A percentile compares a stretch with the other conserved stretches of the same genome.
phyloP scores from a whole-genome alignment of 2,888 invertebrate species.

The Phalangium opilio region DNA sequence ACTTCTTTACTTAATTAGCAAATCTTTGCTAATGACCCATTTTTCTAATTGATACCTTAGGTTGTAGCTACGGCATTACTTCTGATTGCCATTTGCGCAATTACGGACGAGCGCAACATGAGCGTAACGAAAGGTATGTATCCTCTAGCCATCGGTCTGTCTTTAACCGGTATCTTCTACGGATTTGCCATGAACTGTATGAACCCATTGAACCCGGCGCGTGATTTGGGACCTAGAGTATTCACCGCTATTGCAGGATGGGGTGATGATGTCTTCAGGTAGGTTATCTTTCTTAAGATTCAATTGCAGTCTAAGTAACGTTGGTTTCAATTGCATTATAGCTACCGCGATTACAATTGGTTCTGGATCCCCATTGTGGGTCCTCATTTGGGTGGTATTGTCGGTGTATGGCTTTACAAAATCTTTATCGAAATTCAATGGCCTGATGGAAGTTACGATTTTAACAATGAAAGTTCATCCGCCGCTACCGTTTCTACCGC shows the following conservation, averaged over 20 bases:
- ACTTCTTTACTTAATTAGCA: no score
- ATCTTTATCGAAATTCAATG: constrained; percentile 29
- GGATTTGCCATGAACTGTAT: constrained; percentile 40
- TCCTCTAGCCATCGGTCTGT: constrained; percentile 30
- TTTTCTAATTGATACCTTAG: no score
- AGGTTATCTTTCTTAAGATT: no score
- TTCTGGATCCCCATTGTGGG: constrained; percentile 37
- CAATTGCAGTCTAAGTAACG: not conserved
- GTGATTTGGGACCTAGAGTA: constrained; percentile 40
- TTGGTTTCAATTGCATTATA: constrained; percentile 5
- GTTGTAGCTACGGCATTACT: constrained; percentile 8
- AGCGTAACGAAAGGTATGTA: constrained; percentile 22
- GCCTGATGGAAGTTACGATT: not conserved
- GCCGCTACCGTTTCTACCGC: no score
- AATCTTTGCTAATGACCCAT: no score
- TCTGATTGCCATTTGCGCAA: constrained; percentile 5
- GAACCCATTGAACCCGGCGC: constrained; percentile 42
- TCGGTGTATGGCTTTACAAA: constrained; percentile 37
- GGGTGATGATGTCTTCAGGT: constrained; percentile 34
- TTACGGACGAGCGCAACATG: constrained; percentile 4
- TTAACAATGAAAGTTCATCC: no score
- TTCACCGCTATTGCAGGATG: constrained; percentile 38
- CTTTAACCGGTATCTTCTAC: constrained; percentile 19
- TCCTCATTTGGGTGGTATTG: constrained; percentile 37
- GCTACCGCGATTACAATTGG: constrained; percentile 30